Evolutionary conservation across 2,797 vertebrate genomes (phyloP), one percentile per base, ranked within the genome.

Genomic region (Benthosema pterotum): DNA sequence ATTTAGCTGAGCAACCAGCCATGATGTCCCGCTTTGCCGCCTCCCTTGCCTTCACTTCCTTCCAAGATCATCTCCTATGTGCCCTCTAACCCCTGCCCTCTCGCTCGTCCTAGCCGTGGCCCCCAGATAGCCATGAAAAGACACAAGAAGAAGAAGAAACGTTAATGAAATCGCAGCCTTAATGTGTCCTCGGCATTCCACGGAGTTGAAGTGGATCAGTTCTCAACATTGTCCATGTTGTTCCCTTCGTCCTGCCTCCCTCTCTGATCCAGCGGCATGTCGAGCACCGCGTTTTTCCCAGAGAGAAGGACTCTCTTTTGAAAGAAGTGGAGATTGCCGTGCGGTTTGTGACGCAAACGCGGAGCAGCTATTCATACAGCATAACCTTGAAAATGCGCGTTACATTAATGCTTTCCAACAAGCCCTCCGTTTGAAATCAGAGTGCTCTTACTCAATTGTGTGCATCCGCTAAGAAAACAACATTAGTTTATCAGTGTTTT

Each of bases 1-100:
- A 85, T 87, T 82, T 79, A 48, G 52, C 19, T 57, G 66, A 65
- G 71, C 83, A 84, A 80, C 81, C 77, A 86, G 80, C 68, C 75
- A 56, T 18, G 72, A 56, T 18, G 72, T 74, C 76, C 72, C 65
- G 72, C 68, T 76, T 76, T 72, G 63, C 69, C 6, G 11, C 32
- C 51, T 65, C 65, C 22, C 22, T 22, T 22, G n/a, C 57, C 65
- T 65, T 65, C 49, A n/a, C 11, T 57, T 22, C 58, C 65, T 63
- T 25, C 52, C 66, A 46, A 9, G 0, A 65, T 51, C 16, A 51
- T 74, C 43, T 60, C 69, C 77, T 60, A 64, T 71, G 42, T 72
- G 70, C n/a, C 49, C n/a, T 52, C 17, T 51, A 6, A 19, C 73
- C 58, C 75, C 60, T 79, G 75, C 80, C 85, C 85, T 82, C 17